These are phyloP conservation scores for Tenualosa thibaudeaui DNA, from an alignment of 2,797 vertebrate genomes.

Conservation along the genomic window DNA sequence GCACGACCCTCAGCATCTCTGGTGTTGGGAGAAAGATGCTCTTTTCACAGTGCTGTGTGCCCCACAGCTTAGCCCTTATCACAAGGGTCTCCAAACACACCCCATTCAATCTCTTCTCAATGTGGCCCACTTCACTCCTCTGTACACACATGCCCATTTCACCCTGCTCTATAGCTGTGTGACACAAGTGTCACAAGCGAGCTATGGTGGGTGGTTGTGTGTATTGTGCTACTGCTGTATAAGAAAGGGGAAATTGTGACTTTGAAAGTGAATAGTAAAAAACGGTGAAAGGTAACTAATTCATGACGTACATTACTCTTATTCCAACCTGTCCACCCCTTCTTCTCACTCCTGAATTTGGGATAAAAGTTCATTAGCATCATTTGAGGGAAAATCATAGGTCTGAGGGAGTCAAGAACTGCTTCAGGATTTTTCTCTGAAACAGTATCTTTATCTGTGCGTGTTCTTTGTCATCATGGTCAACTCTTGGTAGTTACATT, in stretches of 20 bases:
- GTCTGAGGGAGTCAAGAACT: background rate
- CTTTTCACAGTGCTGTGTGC: constrained; percentile 22
- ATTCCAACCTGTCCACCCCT: background rate
- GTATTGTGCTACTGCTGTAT: background rate
- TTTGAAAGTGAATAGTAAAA: background rate
- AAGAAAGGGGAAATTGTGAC: background rate
- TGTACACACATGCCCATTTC: background rate
- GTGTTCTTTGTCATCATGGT: background rate
- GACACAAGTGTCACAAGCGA: background rate
- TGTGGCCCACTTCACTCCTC: background rate
- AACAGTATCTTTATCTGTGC: background rate
- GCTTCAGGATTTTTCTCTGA: background rate
- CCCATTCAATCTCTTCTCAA: constrained; percentile 7
- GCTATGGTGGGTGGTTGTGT: background rate
- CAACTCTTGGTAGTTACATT: background rate
- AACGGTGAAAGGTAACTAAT: background rate
- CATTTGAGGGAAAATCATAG: background rate
- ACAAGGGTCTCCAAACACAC: constrained; percentile 18
- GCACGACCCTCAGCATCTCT: background rate
- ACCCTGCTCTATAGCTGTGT: background rate
- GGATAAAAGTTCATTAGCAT: background rate
- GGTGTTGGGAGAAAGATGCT: constrained; percentile 6
- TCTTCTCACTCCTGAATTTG: background rate
- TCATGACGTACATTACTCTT: background rate
- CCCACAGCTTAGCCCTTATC: background rate